Conservation (phyloP, 1,140 invertebrate species). For the Saxidomus purpurata region DNA sequence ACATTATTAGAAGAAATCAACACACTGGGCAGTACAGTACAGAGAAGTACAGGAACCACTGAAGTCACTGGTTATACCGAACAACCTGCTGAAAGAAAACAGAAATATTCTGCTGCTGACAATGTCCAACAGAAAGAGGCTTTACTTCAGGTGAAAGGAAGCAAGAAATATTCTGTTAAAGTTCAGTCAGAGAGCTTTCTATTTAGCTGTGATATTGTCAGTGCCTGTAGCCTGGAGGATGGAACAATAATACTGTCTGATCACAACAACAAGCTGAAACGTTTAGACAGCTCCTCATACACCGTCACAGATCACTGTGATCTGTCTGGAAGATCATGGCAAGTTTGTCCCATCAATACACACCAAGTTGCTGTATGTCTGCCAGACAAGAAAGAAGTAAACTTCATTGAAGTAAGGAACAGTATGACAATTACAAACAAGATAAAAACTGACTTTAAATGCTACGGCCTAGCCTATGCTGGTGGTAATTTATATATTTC, state of each 20-base stretch:
- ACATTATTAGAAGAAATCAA: not conserved
- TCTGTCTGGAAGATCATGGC: not conserved
- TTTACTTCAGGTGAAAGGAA: not conserved
- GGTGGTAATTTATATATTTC: not conserved
- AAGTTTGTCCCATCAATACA: too few species aligned
- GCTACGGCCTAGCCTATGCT: not conserved
- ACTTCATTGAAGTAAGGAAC: not conserved
- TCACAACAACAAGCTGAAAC: not conserved
- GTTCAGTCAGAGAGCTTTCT: too few species aligned
- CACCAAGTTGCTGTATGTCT: not conserved
- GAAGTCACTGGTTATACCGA: not conserved
- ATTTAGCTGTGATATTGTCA: not conserved
- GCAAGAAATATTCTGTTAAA: too few species aligned
- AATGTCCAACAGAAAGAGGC: not conserved
- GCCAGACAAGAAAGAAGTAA: not conserved
- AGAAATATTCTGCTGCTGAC: not conserved
- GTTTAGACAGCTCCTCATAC: not conserved
- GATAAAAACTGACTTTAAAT: not conserved
- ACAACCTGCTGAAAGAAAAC: too few species aligned
- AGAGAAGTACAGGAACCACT: not conserved
- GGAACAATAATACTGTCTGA: not conserved
- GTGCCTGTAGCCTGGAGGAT: not conserved
- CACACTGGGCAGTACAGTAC: not conserved
- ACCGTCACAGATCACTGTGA: conserved; percentile 2
- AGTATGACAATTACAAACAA: not conserved